Conservation (phyloP, 1,140 invertebrate genomes). For the Zaprionus inermis region DNA sequence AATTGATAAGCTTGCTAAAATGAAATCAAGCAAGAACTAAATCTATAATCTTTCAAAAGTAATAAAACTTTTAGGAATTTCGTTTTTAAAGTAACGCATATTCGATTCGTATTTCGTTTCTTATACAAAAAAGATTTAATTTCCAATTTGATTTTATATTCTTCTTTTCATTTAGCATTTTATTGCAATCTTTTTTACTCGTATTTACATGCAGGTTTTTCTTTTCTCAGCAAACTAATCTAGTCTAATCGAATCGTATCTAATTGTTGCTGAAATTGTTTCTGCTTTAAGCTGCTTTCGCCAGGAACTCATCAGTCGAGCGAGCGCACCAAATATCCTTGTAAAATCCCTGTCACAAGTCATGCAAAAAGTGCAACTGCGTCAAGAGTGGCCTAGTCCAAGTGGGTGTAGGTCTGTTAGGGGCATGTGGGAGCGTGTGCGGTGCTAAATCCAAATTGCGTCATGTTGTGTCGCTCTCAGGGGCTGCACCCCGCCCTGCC, state of each 20-base stretch:
- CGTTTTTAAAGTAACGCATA: too few species aligned
- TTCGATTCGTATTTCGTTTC: too few species aligned
- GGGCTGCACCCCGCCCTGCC: conserved; percentile 29
- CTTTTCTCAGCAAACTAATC: neutral
- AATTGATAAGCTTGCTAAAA: too few species aligned
- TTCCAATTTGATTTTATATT: too few species aligned
- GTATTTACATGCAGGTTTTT: neutral
- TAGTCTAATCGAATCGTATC: neutral
- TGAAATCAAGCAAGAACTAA: too few species aligned
- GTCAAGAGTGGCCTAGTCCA: conserved; percentile 23
- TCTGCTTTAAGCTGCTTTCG: conserved; percentile 12
- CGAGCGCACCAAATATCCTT: conserved; percentile 7
- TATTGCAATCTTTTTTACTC: neutral
- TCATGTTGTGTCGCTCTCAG: conserved; percentile 73
- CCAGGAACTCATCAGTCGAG: neutral
- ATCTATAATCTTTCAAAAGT: too few species aligned
- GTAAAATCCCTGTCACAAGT: conserved; percentile 54
- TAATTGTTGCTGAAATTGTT: conserved; percentile 25
- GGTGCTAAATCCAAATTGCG: conserved; percentile 54
- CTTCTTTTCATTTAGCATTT: too few species aligned
- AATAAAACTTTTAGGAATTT: too few species aligned
- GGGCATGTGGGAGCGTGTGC: neutral
- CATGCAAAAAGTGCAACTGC: conserved; percentile 45
- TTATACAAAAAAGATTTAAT: too few species aligned
- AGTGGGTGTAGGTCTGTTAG: neutral